phyloP scores from a whole-genome alignment of 1,140 invertebrate species.

The Drosophila tristis region DNA sequence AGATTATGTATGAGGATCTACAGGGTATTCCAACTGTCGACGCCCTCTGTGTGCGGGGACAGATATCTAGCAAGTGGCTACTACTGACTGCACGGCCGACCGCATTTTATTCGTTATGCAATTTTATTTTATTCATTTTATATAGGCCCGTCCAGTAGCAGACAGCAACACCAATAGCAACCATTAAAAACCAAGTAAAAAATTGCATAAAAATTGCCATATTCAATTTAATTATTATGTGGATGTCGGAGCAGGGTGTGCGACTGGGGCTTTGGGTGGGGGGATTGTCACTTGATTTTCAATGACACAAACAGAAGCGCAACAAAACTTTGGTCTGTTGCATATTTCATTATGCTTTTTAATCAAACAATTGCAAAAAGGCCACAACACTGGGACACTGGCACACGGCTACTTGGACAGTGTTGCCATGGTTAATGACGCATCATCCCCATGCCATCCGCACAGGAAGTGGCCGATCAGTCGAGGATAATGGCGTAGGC shows the following conservation, averaged over 20 bases:
- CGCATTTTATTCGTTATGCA: slow-evolving; percentile 69
- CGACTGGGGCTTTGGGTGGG: slow-evolving; percentile 10
- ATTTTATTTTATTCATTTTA: slow-evolving; percentile 70
- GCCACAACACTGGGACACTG: neutral
- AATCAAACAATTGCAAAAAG: slow-evolving; percentile 56
- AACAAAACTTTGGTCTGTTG: slow-evolving; percentile 55
- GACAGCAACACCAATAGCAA: slow-evolving; percentile 37
- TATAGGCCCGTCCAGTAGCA: slow-evolving; percentile 27
- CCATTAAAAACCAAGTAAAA: slow-evolving; percentile 14
- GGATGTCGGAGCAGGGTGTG: slow-evolving; percentile 18
- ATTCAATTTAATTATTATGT: slow-evolving; percentile 70
- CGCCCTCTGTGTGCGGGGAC: too few relatives aligned
- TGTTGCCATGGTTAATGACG: slow-evolving; percentile 56
- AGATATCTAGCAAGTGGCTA: slow-evolving; percentile 25
- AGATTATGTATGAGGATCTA: too few relatives aligned
- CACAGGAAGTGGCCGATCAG: slow-evolving; percentile 32
- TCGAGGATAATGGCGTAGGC: too few relatives aligned
- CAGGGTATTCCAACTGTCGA: too few relatives aligned
- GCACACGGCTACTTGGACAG: neutral
- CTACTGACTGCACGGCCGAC: slow-evolving; percentile 34
- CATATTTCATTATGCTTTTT: slow-evolving; percentile 69
- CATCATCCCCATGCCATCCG: neutral
- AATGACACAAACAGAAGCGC: slow-evolving; percentile 58
- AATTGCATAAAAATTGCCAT: slow-evolving; percentile 59
- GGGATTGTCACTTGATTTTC: slow-evolving; percentile 43